Conservation (phyloP, 2,888 invertebrate genomes). For the Papilio protenor region DNA sequence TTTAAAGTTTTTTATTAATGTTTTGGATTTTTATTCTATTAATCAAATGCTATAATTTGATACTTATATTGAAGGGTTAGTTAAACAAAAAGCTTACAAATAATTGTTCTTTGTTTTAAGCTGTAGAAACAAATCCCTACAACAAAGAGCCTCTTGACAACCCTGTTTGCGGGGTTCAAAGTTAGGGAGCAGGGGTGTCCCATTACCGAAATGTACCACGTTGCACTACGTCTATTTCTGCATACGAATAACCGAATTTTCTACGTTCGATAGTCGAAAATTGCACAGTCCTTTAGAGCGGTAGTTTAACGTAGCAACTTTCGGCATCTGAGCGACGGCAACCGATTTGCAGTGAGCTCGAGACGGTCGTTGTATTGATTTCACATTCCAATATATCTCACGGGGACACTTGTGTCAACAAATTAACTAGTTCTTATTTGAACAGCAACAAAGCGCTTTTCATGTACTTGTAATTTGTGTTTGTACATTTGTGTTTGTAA, state of each 20-base stretch:
- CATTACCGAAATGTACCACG: constrained; percentile 49
- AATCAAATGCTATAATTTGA: too few species aligned
- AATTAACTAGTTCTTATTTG: background rate
- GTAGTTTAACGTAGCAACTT: constrained; percentile 38
- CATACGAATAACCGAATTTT: constrained; percentile 78
- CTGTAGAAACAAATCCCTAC: background rate
- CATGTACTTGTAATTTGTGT: background rate
- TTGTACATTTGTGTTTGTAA: background rate
- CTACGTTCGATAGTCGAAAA: constrained; percentile 69
- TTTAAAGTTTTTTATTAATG: background rate
- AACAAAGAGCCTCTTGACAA: constrained; percentile 15
- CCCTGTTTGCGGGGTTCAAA: constrained; percentile 29
- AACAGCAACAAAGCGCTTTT: background rate
- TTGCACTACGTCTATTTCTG: constrained; percentile 62
- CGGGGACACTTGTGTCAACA: background rate
- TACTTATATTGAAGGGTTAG: background rate
- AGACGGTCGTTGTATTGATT: constrained; percentile 17
- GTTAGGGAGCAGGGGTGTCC: constrained; percentile 52
- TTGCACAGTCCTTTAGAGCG: constrained; percentile 24
- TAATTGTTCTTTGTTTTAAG: background rate
- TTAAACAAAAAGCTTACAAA: background rate
- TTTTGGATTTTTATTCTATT: background rate
- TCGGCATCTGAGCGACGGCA: constrained; percentile 44
- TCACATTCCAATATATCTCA: background rate
- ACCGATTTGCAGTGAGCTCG: constrained; percentile 43